These are phyloP conservation scores for Nomada flava DNA, from an alignment of 2,888 invertebrate genomes.

Conservation along the genomic window DNA sequence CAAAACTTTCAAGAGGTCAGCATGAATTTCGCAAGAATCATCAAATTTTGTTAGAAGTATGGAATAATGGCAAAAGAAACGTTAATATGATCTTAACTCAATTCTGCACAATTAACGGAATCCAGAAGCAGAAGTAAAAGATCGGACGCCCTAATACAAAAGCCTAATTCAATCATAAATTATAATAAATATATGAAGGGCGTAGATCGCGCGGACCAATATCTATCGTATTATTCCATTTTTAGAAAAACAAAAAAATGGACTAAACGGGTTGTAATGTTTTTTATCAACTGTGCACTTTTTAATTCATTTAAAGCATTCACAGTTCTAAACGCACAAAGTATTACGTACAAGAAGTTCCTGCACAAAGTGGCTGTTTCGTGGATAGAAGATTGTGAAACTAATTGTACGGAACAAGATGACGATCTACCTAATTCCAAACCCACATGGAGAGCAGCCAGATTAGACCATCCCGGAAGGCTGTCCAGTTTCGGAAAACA, in stretches of 20 bases:
- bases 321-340: conserved; percentile 13
- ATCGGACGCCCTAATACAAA: not conserved
- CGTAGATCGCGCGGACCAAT: conserved; percentile 5
- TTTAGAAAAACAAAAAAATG: conserved; percentile 29
- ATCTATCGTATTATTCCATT: not conserved
- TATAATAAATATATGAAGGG: conserved; percentile 45
- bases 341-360: not conserved
- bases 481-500: conserved; percentile 11
- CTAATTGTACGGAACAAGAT: conserved; percentile 7
- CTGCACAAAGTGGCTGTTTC: conserved; percentile 4
- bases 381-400: conserved; percentile 3
- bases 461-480: conserved; percentile 6
- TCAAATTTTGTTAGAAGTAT: conserved; percentile 22
- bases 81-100: conserved; percentile 14
- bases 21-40: conserved; percentile 4
- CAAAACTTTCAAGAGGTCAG: conserved; percentile 10
- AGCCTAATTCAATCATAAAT: conserved; percentile 5
- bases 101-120: conserved; percentile 14
- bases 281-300: conserved; percentile 32
- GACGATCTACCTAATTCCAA: not conserved
- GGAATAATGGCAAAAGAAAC: conserved; percentile 28
- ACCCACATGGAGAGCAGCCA: not conserved
- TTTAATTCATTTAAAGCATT: conserved; percentile 34
- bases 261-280: conserved; percentile 37
- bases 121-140: conserved; percentile 1